A percentile compares a stretch with the other conserved stretches of the same genome.
Conservation (phyloP, 1,140 invertebrate species). For the Mactra quadrangularis region DNA sequence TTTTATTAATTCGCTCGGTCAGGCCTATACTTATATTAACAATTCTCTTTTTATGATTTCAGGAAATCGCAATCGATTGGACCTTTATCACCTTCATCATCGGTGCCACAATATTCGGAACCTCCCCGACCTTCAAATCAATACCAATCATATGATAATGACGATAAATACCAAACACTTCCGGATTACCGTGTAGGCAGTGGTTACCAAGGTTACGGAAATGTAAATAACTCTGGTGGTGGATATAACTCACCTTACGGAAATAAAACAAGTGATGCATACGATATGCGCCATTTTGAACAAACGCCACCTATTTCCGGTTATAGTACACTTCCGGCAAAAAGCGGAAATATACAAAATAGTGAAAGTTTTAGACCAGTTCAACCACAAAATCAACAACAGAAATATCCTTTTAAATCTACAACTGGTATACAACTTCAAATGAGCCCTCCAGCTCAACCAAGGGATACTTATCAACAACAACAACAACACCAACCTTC, state of each 20-base stretch:
- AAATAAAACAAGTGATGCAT: conserved; percentile 41
- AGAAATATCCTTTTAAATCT: conserved; percentile 54
- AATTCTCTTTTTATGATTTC: too few species aligned
- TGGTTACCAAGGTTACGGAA: conserved; percentile 35
- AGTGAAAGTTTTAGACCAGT: conserved; percentile 58
- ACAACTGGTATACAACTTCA: conserved; percentile 52
- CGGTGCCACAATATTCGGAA: conserved; percentile 32
- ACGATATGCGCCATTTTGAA: conserved; percentile 49
- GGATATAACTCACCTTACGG: conserved; percentile 22
- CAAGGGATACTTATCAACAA: conserved; percentile 20
- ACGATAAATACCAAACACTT: conserved; percentile 21
- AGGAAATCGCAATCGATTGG: conserved; percentile 14
- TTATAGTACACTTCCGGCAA: conserved; percentile 52
- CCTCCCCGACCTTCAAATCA: not conserved
- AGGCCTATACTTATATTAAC: too few species aligned
- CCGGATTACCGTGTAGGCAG: conserved; percentile 56
- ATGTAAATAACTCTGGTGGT: conserved; percentile 40
- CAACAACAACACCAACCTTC: too few species aligned
- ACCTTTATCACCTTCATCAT: conserved; percentile 38
- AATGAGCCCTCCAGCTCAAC: conserved; percentile 43
- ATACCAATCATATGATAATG: not conserved
- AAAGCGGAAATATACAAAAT: conserved; percentile 38
- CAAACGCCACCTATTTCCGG: conserved; percentile 42
- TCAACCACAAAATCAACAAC: conserved; percentile 41
- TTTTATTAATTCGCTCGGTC: too few species aligned